These are phyloP conservation scores for Heterochromis multidens DNA, from an alignment of 2,113 vertebrate species.

Conservation along the genomic window DNA sequence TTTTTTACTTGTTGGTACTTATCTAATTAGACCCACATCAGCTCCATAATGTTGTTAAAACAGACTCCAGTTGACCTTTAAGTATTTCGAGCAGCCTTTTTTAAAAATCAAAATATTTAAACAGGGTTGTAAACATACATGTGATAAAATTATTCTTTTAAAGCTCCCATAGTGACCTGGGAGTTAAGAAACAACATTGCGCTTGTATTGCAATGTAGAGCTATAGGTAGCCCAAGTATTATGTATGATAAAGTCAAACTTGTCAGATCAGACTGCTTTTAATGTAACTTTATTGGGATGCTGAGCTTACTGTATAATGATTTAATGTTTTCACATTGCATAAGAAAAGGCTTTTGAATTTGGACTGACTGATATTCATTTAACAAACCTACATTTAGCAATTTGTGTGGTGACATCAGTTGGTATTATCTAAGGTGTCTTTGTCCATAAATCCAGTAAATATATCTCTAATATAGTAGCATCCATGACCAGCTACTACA, in stretches of 20 bases:
- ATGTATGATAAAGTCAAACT: neutral
- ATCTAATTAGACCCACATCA: neutral
- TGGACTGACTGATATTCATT: neutral
- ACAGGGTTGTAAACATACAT: neutral
- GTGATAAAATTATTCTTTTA: neutral
- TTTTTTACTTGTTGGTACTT: neutral
- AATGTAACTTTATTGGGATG: neutral
- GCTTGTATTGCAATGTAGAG: neutral
- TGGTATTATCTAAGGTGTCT: neutral
- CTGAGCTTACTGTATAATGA: neutral
- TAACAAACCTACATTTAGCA: neutral
- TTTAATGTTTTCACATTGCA: neutral
- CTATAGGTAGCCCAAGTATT: neutral
- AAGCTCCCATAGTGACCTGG: neutral
- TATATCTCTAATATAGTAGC: neutral
- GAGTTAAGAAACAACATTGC: neutral
- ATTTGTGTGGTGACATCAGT: neutral
- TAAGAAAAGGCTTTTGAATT: neutral
- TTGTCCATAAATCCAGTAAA: neutral
- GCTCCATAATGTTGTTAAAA: neutral
- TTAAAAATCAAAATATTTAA: neutral
- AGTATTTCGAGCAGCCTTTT: neutral
- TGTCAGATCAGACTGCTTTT: neutral
- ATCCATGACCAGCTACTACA: neutral
- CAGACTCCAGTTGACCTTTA: neutral